Conservation (phyloP, 2,113 vertebrate genomes). For the Calidris pugnax region DNA sequence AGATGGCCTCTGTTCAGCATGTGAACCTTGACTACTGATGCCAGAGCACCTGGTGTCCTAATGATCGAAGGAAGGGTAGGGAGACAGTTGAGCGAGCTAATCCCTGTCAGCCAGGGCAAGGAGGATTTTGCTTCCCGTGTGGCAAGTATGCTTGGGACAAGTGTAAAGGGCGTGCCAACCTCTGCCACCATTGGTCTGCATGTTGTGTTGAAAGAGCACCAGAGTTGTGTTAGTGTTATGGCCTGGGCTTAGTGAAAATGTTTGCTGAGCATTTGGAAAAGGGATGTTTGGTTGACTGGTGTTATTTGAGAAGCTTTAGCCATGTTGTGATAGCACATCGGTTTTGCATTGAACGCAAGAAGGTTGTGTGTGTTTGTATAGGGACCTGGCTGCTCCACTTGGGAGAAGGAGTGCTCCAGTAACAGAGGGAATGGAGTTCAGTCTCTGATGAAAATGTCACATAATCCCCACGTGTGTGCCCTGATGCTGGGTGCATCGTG, state of each 20-base stretch:
- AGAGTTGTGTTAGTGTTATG: background rate
- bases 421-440: background rate
- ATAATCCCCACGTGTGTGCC: background rate
- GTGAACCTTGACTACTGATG: background rate
- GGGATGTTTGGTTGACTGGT: background rate
- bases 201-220: background rate
- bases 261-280: background rate
- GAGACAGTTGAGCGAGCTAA: background rate
- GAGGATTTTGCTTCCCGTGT: background rate
- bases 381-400: background rate
- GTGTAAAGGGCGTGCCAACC: background rate
- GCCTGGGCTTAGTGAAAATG: background rate
- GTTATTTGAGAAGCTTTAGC: background rate
- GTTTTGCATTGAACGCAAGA: background rate
- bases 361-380: background rate
- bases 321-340: background rate
- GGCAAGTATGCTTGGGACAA: background rate
- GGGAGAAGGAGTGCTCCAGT: background rate
- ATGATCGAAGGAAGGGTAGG: background rate
- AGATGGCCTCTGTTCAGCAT: background rate
- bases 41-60: background rate
- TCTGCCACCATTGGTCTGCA: background rate
- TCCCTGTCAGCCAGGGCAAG: background rate
- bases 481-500: accelerated
- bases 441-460: background rate